Evolutionary conservation across 2,797 vertebrate species (phyloP), one percentile per base, ranked within the genome.

Genomic region (Girardinus metallicus): DNA sequence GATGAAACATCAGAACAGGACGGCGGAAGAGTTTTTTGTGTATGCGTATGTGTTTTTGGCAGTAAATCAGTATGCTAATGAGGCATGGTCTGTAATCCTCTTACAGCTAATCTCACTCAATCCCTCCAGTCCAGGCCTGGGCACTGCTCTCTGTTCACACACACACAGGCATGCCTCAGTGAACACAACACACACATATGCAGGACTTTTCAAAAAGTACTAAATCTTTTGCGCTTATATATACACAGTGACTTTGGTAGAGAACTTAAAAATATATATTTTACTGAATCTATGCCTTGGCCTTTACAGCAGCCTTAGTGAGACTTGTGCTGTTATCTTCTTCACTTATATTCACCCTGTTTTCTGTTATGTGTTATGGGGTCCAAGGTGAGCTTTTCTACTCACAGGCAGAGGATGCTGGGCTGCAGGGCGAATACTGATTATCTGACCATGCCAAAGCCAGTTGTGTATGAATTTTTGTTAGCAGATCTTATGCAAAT

Each of bases 31-130:
- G 85, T 46, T 93, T 85, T 82, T 79, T 90, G 88, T 86, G 89
- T 91, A 81, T 83, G 85, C 86, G 84, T 90, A 83, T 93, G 92
- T 94, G 91, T 94, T 89, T 92, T 92, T 93, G 93, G 94, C 92
- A 90, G 90, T 94, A 85, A 94, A 92, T 95, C 93, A 90, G 90
- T 94, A 95, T 95, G 94, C 89, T 95, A 95, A 95, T 95, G 92
- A 95, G 90, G 91, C 94, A 94, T 94, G 89, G 88, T 93, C 92
- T 94, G 89, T 95, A 95, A 95, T 95, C 94, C 93, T 93, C 75
- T 95, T 94, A 93, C 82, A 92, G 82, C 86, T 95, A 95, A 94
- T 94, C 94, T 94, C 90, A 88, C 88, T 89, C 89, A 94, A 89
- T 95, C 89, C 94, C 85, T 83, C 87, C 84, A 88, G 87, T 92